These are phyloP conservation scores for Nibea albiflora DNA, from an alignment of 2,113 vertebrate species.

Conservation along the genomic window DNA sequence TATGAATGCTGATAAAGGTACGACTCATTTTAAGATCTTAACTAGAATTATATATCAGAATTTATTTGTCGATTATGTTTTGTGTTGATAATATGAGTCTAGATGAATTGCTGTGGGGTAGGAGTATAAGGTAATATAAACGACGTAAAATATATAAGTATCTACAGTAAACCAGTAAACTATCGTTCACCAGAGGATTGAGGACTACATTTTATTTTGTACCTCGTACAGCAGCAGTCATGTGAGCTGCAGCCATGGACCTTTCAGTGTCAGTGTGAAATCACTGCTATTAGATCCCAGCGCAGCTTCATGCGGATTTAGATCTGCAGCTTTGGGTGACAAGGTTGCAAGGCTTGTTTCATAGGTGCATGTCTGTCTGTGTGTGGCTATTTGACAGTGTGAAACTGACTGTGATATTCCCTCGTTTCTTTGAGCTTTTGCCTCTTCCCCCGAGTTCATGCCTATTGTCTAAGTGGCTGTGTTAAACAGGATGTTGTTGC, in stretches of 20 bases:
- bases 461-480: constrained; percentile 72
- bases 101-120: not conserved
- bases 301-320: constrained; percentile 60
- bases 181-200: constrained; percentile 14
- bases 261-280: constrained; percentile 49
- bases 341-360: constrained; percentile 60
- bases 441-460: constrained; percentile 45
- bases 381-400: constrained; percentile 58
- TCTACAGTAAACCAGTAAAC: not conserved
- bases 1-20: not conserved
- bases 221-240: constrained; percentile 25
- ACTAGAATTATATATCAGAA: not conserved
- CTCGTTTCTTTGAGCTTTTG: constrained; percentile 60
- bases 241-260: constrained; percentile 25
- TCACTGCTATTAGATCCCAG: constrained; percentile 49
- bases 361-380: constrained; percentile 22
- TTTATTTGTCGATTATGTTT: not conserved
- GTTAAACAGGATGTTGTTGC: constrained; percentile 71
- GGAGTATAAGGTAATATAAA: not conserved
- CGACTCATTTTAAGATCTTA: not conserved
- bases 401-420: constrained; percentile 57
- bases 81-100: not conserved
- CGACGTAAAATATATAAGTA: not conserved
- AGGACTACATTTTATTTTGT: constrained; percentile 34
- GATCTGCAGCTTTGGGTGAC: constrained; percentile 53